Base-by-base conservation (phyloP, 2,797 vertebrate species). In the Sebastes diploproa region DNA sequence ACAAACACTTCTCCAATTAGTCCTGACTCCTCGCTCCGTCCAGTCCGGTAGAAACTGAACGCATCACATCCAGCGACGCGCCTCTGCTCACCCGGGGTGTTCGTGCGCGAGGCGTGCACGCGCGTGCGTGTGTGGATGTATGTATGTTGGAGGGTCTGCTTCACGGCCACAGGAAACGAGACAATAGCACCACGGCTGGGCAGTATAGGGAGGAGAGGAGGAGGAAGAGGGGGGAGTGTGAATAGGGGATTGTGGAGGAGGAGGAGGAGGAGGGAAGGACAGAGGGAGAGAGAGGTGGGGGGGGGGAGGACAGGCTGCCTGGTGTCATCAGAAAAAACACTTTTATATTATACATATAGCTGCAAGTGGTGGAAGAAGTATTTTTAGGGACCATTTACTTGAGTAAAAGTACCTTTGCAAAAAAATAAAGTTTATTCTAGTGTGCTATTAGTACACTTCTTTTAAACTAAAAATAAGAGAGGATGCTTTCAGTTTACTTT, bases 121-220 rank as follows among this genome's bases (percentile, higher is more conserved):
- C 2, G 56, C 14, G 70, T 16, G 80, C 18, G 58, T 5, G 77
- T 34, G 4, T 4, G 77, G 1, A 13, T 38, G 36, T 38, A 38
- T 38, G 36, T 38, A 38, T 38, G 36, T 14, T 38, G 30, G 72
- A 61, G 66, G 55, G 70, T 38, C 72, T 62, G 81, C 87, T 38
- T 30, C 83, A 29, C 70, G 73, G 72, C 60, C 78, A 90, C 90
- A 94, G 94, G 93, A 95, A 95, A 78, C 89, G 25, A 87, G 86
- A 95, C 94, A 95, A 95, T 94, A 83, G 92, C 88, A 82, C 87
- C 89, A 91, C 89, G 81, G 70, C 81, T 77, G 83, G 78, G 77
- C 78, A 42, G 69, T 2, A 64, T 38, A 6, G 36, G 36, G 36
- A 38, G 36, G 54, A 20, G 20, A 52, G 50, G 20, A 46, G 70